Percentiles rank a stretch among this genome's conserved stretches.
Evolutionary conservation across 1,140 invertebrate species (phyloP).

Genomic region (Acromyrmex charruanus): DNA sequence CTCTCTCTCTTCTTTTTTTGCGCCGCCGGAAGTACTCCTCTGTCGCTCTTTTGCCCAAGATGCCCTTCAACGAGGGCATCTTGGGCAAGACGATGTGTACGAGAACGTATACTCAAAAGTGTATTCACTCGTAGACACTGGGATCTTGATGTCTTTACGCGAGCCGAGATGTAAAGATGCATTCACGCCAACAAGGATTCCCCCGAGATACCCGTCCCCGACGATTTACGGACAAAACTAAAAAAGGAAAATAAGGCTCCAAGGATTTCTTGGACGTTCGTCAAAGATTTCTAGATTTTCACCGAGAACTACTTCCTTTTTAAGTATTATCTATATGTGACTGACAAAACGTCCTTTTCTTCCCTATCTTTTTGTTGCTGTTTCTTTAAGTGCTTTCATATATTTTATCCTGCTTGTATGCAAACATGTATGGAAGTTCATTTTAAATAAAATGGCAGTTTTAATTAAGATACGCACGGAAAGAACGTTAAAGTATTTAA

Average conservation of each 20-base stretch:
- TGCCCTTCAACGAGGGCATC: slow-evolving; percentile 19
- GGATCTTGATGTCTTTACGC: slow-evolving; percentile 52
- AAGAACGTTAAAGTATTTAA: too few species aligned
- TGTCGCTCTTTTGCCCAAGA: slow-evolving; percentile 37
- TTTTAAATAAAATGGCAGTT: not conserved
- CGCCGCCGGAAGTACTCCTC: slow-evolving; percentile 32
- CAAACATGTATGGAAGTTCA: not conserved
- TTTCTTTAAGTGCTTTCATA: not conserved
- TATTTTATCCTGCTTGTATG: not conserved
- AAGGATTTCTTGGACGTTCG: slow-evolving; percentile 42
- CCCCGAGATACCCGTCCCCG: slow-evolving; percentile 29
- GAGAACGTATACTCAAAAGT: slow-evolving; percentile 55
- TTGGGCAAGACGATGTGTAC: slow-evolving; percentile 37
- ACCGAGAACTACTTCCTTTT: slow-evolving; percentile 14
- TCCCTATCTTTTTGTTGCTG: not conserved
- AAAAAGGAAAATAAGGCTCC: slow-evolving; percentile 41
- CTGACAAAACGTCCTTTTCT: not conserved
- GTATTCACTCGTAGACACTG: slow-evolving; percentile 57
- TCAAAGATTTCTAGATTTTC: slow-evolving; percentile 51
- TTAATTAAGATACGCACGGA: not conserved
- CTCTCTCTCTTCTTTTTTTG: slow-evolving; percentile 6
- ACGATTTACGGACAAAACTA: slow-evolving; percentile 54
- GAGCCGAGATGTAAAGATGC: slow-evolving; percentile 47
- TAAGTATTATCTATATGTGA: not conserved
- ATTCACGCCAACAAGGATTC: slow-evolving; percentile 41